Conservation (phyloP, 2,113 vertebrate genomes). For the Neotoma lepida region DNA sequence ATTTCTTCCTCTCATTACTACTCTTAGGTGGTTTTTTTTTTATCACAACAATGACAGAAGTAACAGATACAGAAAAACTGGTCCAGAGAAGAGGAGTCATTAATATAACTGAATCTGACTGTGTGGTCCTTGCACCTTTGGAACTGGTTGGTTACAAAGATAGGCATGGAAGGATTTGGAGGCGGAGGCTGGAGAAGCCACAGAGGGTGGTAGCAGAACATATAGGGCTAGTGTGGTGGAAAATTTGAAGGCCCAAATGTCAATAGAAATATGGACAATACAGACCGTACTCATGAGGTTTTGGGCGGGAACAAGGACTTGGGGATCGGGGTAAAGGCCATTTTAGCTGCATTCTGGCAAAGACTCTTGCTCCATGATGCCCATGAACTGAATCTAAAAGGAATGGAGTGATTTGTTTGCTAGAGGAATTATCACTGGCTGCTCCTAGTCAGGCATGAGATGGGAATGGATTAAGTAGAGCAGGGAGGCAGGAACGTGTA, state of each 20-base stretch:
- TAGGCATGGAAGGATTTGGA: background rate
- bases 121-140: background rate
- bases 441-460: background rate
- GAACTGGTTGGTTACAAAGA: background rate
- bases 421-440: background rate
- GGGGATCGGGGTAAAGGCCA: background rate
- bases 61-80: background rate
- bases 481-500: background rate
- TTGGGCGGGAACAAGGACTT: background rate
- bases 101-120: background rate
- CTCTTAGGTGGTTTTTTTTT: background rate
- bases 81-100: background rate
- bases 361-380: background rate
- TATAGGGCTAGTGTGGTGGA: background rate
- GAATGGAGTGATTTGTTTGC: background rate
- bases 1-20: background rate
- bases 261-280: background rate
- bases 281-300: background rate
- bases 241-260: background rate
- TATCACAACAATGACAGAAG: background rate
- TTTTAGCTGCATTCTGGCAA: background rate
- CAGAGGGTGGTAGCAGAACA: too few relatives aligned
- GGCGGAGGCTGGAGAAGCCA: background rate
- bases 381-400: background rate
- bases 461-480: background rate